Evolutionary conservation across 2,888 invertebrate genomes (phyloP).

Genomic region (Dorcus parallelipipedus): DNA sequence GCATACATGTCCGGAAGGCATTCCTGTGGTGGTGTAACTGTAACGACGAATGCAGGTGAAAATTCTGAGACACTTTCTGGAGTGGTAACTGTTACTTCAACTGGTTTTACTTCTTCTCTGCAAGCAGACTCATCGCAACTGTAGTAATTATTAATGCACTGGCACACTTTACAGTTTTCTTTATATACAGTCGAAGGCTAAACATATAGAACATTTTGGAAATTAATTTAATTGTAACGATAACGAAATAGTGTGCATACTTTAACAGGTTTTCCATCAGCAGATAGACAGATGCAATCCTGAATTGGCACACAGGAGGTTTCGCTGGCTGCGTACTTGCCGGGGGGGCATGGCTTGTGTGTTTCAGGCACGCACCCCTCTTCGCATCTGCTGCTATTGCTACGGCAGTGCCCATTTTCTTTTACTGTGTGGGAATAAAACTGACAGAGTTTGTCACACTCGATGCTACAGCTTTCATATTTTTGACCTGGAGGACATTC

Average conservation of each 20-base stretch:
- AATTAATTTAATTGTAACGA: background rate
- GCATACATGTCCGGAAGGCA: conserved; percentile 48
- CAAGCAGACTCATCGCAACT: conserved; percentile 63
- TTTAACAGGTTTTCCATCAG: conserved; percentile 48
- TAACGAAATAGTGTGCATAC: conserved; percentile 1
- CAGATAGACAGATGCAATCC: conserved; percentile 74
- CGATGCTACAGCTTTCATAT: conserved; percentile 68
- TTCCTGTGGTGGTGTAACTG: conserved; percentile 48
- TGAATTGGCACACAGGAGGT: conserved; percentile 67
- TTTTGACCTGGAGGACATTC: conserved; percentile 50
- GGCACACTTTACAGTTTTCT: conserved; percentile 66
- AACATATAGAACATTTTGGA: conserved; percentile 12
- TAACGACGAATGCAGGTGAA: conserved; percentile 6
- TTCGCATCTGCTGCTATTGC: conserved; percentile 45
- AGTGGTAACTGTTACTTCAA: conserved; percentile 28
- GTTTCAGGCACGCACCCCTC: conserved; percentile 39
- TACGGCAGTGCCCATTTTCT: conserved; percentile 48
- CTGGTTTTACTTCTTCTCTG: conserved; percentile 11
- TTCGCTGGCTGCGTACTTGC: conserved; percentile 68
- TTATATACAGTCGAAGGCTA: conserved; percentile 55
- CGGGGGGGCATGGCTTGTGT: conserved; percentile 53
- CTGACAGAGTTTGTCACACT: conserved; percentile 69
- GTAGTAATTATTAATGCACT: conserved; percentile 74
- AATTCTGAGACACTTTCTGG: conserved; percentile 20
- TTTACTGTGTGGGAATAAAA: conserved; percentile 55